These are phyloP conservation scores for Mobula birostris DNA, from an alignment of 2,113 vertebrate genomes.

Conservation along the genomic window DNA sequence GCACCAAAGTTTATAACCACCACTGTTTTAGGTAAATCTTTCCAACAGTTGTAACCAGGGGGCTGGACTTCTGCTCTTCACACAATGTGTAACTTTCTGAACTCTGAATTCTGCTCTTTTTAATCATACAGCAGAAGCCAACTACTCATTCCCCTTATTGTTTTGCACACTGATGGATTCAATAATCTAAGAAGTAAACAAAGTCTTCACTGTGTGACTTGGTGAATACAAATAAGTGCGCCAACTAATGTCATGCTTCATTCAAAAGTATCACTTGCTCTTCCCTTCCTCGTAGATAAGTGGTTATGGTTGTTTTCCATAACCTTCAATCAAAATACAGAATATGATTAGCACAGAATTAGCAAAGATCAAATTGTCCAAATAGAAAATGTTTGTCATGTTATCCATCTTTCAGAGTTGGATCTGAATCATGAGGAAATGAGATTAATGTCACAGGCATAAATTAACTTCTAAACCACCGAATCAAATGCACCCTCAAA, in stretches of 20 bases:
- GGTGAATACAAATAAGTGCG: background rate
- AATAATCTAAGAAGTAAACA: background rate
- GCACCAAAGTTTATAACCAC: too few species aligned
- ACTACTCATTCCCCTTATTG: background rate
- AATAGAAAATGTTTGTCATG: background rate
- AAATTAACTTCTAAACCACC: background rate
- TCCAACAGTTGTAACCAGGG: background rate
- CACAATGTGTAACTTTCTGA: background rate
- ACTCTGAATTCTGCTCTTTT: background rate
- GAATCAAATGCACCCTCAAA: background rate
- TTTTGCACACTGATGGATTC: background rate
- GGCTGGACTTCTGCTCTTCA: background rate
- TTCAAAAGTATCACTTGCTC: background rate
- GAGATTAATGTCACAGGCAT: background rate
- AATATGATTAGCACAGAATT: background rate
- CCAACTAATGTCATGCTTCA: background rate
- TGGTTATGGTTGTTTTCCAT: background rate
- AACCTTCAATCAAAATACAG: background rate
- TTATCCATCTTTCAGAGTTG: background rate
- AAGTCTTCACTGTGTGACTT: background rate
- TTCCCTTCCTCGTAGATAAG: background rate
- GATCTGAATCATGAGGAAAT: background rate
- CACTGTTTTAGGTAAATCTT: too few species aligned
- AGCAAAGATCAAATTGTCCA: background rate
- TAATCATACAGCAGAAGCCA: background rate